A percentile compares a stretch with the other conserved stretches of the same genome.
Conservation (phyloP, 1,140 invertebrate species). For the Dendroctonus valens region DNA sequence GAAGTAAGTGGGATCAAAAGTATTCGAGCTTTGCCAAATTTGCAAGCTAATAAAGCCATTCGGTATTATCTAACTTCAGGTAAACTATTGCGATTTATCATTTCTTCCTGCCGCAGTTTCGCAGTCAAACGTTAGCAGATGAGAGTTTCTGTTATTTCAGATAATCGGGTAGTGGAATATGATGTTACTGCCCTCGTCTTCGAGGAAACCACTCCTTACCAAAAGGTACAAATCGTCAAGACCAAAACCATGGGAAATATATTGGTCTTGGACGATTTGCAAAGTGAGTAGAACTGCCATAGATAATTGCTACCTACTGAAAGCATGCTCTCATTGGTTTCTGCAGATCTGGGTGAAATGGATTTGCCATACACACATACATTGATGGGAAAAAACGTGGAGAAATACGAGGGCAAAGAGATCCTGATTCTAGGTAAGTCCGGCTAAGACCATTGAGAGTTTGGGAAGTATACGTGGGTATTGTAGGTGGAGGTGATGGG, state of each 20-base stretch:
- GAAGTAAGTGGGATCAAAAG: not conserved
- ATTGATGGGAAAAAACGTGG: constrained; percentile 82
- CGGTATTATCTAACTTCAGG: constrained; percentile 9
- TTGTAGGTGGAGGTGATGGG: constrained; percentile 84
- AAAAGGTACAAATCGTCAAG: constrained; percentile 88
- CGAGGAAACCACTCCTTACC: constrained; percentile 78
- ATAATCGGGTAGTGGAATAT: constrained; percentile 89
- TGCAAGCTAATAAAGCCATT: constrained; percentile 1
- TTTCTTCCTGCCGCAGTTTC: not conserved
- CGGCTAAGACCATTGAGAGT: not conserved
- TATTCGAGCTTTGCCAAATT: constrained; percentile 4
- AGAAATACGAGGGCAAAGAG: constrained; percentile 82
- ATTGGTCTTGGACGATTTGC: constrained; percentile 84
- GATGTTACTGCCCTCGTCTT: constrained; percentile 84
- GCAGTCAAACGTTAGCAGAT: not conserved
- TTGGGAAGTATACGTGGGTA: not conserved
- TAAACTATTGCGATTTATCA: not conserved
- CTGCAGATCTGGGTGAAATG: constrained; percentile 85
- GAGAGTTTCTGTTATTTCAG: constrained; percentile 45
- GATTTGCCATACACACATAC: constrained; percentile 92
- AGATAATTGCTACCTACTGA: not conserved
- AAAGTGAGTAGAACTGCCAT: constrained; percentile 66
- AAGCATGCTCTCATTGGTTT: not conserved
- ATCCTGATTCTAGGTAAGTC: constrained; percentile 77
- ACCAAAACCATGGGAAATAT: constrained; percentile 86